Evolutionary conservation across 2,888 invertebrate genomes (phyloP), one percentile per base, ranked within the genome.

Genomic region (Spilarctia lutea): DNA sequence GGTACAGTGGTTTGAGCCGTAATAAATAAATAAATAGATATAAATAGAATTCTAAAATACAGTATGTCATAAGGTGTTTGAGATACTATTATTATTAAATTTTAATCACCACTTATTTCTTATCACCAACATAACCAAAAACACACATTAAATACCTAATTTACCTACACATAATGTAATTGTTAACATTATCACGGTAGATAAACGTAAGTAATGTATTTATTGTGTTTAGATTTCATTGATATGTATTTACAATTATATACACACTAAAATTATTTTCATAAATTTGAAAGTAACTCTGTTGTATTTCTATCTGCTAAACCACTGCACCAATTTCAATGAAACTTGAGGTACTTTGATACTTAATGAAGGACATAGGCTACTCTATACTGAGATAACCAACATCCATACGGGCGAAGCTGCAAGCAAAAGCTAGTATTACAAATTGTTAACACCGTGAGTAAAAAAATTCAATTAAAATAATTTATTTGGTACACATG

Each of bases 191-290:
- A 42, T 27, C 42, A 13, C 2, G 10, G 68, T 24, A 68, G 45
- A 30, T 45, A 67, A 30, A 45, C 18, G 3, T 56, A n/a, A 45
- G 18, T 45, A 68, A 48, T 45, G 11, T 4, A 48, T 20, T 48
- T 45, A 68, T 20, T 30, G 24, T 68, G 68, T 68, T 68, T 68
- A 68, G 30, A 68, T 68, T 68, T 48, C 24, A 48, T 48, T 48
- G 68, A 68, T 68, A 48, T 30, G 63, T 30, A 18, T 63, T 3
- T 18, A 30, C 63, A 30, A 11, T n/a, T 11, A 60, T 18, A 48
- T 48, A 48, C 8, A 52, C 24, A 24, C 1, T 20, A 48, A 48
- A n/a, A n/a, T n/a, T n/a, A n/a, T n/a, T n/a, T n/a, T n/a, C n/a
- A n/a, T 39, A 10, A 39, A 39, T 39, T 39, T 2, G 1, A 39